A percentile compares a stretch with the other conserved stretches of the same genome.
phyloP scores from a whole-genome alignment of 2,888 invertebrate species.

The Hyposoter dolosus region DNA sequence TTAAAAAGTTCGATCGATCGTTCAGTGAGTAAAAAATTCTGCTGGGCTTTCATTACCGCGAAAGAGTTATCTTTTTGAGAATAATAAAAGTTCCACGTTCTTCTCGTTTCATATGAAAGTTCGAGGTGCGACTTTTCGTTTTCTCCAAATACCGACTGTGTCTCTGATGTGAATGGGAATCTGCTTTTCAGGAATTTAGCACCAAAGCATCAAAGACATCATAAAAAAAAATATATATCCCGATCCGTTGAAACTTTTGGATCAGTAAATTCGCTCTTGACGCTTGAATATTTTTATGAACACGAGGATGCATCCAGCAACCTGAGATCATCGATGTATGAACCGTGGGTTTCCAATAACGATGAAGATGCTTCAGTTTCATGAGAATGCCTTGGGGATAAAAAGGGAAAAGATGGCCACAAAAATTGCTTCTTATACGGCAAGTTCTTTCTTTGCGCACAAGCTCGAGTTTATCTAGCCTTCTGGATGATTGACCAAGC shows the following conservation, averaged over 20 bases:
- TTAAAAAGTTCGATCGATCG: not conserved
- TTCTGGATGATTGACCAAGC: constrained; percentile 9
- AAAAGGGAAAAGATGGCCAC: not conserved
- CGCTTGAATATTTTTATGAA: not conserved
- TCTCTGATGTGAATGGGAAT: not conserved
- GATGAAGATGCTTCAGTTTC: not conserved
- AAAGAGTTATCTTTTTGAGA: not conserved
- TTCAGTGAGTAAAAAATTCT: not conserved
- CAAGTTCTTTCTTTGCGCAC: not conserved
- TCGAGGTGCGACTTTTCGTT: not conserved
- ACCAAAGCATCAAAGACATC: too few species aligned
- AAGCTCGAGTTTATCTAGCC: constrained; percentile 16
- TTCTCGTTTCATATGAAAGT: not conserved
- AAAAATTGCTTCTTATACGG: constrained; percentile 19
- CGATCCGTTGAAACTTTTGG: not conserved
- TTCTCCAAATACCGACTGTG: not conserved
- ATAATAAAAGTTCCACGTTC: not conserved
- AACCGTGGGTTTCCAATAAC: not conserved
- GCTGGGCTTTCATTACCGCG: not conserved
- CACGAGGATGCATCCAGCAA: not conserved
- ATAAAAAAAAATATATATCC: not conserved
- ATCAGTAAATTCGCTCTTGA: not conserved
- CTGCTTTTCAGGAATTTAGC: too few species aligned
- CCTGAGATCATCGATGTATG: not conserved
- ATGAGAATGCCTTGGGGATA: not conserved